These are phyloP conservation scores for Isaurus tuberculatus DNA, from an alignment of 92 coral and sea anemone genomes.

Conservation along the genomic window DNA sequence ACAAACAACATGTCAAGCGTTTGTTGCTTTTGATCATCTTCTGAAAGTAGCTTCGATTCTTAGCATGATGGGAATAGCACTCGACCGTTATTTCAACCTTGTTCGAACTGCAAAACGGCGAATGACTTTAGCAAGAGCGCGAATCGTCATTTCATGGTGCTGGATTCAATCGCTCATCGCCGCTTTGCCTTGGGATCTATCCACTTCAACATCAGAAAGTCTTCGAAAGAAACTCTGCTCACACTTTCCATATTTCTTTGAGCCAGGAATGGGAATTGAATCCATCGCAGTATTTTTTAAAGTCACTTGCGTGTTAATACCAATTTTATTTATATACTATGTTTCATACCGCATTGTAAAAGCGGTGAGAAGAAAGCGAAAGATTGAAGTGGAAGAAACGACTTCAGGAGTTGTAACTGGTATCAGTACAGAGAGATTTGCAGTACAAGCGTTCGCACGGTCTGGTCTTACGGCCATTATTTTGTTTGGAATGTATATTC, in stretches of 20 bases:
- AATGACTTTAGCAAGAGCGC: conserved; percentile 49
- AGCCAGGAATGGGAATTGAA: conserved; percentile 44
- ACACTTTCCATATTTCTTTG: conserved; percentile 53
- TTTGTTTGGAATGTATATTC: conserved; percentile 56
- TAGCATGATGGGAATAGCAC: conserved; percentile 74
- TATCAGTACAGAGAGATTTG: conserved; percentile 58
- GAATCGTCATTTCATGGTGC: conserved; percentile 49
- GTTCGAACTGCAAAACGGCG: conserved; percentile 58
- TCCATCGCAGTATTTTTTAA: conserved; percentile 56
- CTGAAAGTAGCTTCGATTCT: conserved; percentile 65
- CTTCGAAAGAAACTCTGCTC: conserved; percentile 27
- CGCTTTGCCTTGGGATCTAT: conserved; percentile 71
- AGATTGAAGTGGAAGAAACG: conserved; percentile 51
- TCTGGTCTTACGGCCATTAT: conserved; percentile 68
- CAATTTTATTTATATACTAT: conserved; percentile 48
- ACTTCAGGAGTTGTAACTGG: conserved; percentile 33
- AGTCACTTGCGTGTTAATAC: conserved; percentile 56
- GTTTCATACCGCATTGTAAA: conserved; percentile 58
- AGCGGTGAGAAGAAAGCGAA: conserved; percentile 65
- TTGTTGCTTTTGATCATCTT: conserved; percentile 60
- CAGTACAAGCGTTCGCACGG: conserved; percentile 59
- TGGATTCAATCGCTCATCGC: conserved; percentile 66
- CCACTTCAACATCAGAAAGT: conserved; percentile 11
- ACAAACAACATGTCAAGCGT: conserved; percentile 47
- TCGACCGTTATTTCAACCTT: conserved; percentile 71